phyloP scores from a whole-genome alignment of 2,797 vertebrate genomes.

The Syncerus caffer region DNA sequence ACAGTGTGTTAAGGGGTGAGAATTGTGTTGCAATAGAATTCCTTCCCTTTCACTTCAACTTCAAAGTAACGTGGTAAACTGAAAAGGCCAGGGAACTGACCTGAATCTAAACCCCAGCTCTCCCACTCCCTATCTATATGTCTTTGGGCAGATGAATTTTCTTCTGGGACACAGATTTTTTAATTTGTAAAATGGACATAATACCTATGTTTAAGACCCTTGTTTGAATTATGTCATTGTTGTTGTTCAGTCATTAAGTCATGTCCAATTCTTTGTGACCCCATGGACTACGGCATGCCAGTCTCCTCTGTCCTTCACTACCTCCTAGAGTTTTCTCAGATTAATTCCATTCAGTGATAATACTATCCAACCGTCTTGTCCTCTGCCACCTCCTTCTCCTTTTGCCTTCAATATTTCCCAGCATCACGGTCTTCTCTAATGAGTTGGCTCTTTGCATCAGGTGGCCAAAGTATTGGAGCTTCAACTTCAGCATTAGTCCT shows the following conservation, averaged over 20 bases:
- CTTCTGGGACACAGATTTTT: background rate
- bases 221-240: background rate
- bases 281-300: background rate
- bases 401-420: background rate
- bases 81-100: background rate
- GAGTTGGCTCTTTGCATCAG: background rate
- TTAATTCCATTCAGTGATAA: background rate
- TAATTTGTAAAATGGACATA: background rate
- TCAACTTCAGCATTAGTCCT: background rate
- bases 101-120: background rate
- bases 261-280: background rate
- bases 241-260: background rate
- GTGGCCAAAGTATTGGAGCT: background rate
- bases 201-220: background rate
- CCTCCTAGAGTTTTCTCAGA: background rate
- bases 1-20: background rate
- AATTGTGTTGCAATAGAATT: background rate
- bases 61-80: background rate
- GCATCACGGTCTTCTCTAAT: background rate
- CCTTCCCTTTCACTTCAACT: background rate
- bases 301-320: background rate
- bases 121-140: background rate
- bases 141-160: background rate
- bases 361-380: background rate
- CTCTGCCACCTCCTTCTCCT: background rate